Evolutionary conservation across 2,888 invertebrate species (phyloP).

Genomic region (Limnephilus lunatus): DNA sequence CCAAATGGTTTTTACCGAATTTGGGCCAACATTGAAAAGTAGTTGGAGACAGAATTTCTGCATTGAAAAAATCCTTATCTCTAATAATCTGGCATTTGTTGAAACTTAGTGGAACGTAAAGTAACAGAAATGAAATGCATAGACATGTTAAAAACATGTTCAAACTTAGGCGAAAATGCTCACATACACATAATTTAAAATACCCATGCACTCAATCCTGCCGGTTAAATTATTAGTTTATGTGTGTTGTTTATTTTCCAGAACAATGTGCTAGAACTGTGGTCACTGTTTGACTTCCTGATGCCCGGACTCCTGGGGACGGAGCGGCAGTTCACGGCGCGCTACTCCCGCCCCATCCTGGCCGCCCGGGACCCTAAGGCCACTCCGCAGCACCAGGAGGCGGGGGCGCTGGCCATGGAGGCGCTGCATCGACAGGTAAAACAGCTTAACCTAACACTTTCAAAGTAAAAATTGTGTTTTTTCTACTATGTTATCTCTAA

Average conservation of each 20-base stretch:
- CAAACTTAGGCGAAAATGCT: background rate
- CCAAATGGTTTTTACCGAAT: too few species aligned
- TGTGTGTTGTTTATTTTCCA: conserved; percentile 70
- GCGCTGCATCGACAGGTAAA: conserved; percentile 88
- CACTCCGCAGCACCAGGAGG: conserved; percentile 93
- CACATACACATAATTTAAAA: background rate
- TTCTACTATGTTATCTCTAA: too few species aligned
- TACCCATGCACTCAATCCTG: background rate
- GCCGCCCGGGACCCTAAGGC: conserved; percentile 93
- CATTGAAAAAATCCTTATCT: too few species aligned
- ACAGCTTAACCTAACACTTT: background rate
- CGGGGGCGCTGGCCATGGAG: conserved; percentile 95
- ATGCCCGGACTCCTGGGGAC: conserved; percentile 99
- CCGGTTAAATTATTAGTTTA: too few species aligned
- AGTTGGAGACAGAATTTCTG: too few species aligned
- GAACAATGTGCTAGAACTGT: conserved; percentile 96
- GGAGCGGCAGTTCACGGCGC: conserved; percentile 95
- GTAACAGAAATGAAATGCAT: too few species aligned
- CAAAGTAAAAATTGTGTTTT: too few species aligned
- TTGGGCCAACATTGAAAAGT: too few species aligned
- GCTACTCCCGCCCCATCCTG: conserved; percentile 91
- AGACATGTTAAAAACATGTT: too few species aligned
- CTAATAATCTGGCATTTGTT: too few species aligned
- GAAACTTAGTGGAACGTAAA: too few species aligned
- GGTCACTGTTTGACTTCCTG: conserved; percentile 98